Evolutionary conservation across 2,888 invertebrate genomes (phyloP), one percentile per base, ranked within the genome.

Genomic region (Apodemia mormo): DNA sequence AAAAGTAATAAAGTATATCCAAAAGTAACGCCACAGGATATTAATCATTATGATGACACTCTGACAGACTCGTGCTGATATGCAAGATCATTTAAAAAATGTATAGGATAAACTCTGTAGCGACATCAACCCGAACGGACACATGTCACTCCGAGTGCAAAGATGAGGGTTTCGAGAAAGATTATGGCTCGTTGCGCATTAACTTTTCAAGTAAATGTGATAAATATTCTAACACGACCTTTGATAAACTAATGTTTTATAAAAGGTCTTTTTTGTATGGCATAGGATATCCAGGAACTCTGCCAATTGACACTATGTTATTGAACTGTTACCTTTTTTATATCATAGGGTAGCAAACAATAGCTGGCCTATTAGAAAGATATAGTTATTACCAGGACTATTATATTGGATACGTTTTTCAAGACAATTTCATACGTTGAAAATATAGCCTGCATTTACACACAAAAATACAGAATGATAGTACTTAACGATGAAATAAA

Each of bases 11-110:
- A 29, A 58, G 29, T 29, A 30, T 58, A 30, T 45, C 45, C 22
- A 58, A 29, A 29, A 29, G 29, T 58, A 58, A 4, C 58, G 33
- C 43, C 45, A 61, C 61, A 40, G 64, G 68, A 65, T 68, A 68
- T 68, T 68, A 68, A 68, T 68, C 68, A 68, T 65, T 49, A 22
- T 12, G 54, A 29, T 64, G 68, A 64, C 61, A 61, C 68, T 33
- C 22, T 68, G 37, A 65, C 37, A 65, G 64, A 68, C 65, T 68
- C 52, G 68, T n/a, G 64, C 58, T 58, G 52, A 68, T 33, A 56
- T 49, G 64, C 40, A 14, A 37, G 65, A 65, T 68, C 45, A 33
- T 68, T 68, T 64, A 37, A 68, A 37, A 68, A 65, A 58, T 58
- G 58, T 58, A 33, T 29, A 58, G 30, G 58, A 58, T 58, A 58